Conservation (phyloP, 2,113 vertebrate genomes). For the Excalfactoria chinensis region DNA sequence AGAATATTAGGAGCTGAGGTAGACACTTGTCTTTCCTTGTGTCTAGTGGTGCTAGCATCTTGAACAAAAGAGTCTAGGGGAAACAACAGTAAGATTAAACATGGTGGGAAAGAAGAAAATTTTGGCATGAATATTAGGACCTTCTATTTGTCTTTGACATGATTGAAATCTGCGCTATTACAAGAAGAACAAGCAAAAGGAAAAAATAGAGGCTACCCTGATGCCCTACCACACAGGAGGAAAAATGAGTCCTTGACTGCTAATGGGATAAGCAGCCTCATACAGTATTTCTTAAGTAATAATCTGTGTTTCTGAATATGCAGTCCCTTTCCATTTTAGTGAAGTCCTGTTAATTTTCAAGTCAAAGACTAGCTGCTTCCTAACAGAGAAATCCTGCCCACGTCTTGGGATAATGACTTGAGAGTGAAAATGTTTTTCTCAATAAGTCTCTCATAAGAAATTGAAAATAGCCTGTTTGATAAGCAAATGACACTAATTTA, state of each 20-base stretch:
- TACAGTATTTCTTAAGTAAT: background rate
- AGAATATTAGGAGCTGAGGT: background rate
- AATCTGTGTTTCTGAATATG: background rate
- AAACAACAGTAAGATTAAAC: background rate
- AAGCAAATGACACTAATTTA: background rate
- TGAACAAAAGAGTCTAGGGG: background rate
- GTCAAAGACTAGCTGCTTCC: background rate
- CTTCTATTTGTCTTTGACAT: background rate
- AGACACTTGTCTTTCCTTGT: background rate
- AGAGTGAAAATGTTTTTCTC: background rate
- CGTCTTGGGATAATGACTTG: background rate
- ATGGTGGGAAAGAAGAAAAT: background rate
- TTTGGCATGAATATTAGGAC: background rate
- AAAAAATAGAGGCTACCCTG: background rate
- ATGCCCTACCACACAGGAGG: background rate
- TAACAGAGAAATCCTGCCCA: background rate
- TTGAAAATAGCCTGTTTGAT: background rate
- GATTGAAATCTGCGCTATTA: constrained; percentile 13
- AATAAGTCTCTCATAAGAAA: background rate
- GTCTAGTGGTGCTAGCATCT: background rate
- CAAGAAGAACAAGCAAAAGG: background rate
- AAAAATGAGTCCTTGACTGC: background rate
- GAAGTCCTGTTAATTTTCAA: background rate
- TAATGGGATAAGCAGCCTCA: background rate
- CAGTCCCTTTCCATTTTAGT: fast-evolving